Evolutionary conservation across 2,113 vertebrate genomes (phyloP), one percentile per base, ranked within the genome.

Genomic region (Cephalopterus ornatus): DNA sequence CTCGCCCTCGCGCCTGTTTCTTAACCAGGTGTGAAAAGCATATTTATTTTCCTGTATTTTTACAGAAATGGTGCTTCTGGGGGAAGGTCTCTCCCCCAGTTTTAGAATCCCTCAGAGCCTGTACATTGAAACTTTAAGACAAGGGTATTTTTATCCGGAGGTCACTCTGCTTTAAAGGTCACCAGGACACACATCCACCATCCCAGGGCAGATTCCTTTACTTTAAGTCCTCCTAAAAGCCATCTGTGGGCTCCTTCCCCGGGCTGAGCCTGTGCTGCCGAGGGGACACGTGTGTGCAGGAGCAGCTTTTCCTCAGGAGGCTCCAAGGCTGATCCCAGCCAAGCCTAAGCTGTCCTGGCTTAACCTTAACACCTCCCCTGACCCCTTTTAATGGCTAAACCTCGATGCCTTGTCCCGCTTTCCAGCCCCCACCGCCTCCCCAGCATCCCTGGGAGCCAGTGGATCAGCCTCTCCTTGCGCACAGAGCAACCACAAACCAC

Each of bases 131-230:
- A 8, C 35, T 28, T 33, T 56, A 8, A 27, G 61, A 2, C 28
- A 32, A 30, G 39, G 0, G 0, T 30, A 9, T 39, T 61, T 52
- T 71, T 13, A 41, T 8, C 49, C 62, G 2, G 47, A 44, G 65
- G 21, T 20, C 46, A 11, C 42, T 7, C 33, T 22, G 8, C 49
- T 2, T 2, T 7, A 37, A 14, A 72, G 53, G 39, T 18, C 33
- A 22, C 33, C n/a, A 14, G 17, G 17, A 7, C 65, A 58, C 41
- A 16, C 1, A 37, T 0, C 3, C 26, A 1, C 49, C 2, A 1
- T 1, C 2, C 26, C 13, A 1, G 20, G 0, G 8, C 39, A 12
- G 10, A 16, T 50, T 22, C 14, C n/a, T 10, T 0, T 1, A 6
- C 17, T 23, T 23, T 19, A 24, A 85, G 26, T 9, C 52, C 59